Percentiles rank a stretch among this genome's conserved stretches.
phyloP scores from a whole-genome alignment of 2,113 vertebrate species.

The Orthonyx spaldingii region DNA sequence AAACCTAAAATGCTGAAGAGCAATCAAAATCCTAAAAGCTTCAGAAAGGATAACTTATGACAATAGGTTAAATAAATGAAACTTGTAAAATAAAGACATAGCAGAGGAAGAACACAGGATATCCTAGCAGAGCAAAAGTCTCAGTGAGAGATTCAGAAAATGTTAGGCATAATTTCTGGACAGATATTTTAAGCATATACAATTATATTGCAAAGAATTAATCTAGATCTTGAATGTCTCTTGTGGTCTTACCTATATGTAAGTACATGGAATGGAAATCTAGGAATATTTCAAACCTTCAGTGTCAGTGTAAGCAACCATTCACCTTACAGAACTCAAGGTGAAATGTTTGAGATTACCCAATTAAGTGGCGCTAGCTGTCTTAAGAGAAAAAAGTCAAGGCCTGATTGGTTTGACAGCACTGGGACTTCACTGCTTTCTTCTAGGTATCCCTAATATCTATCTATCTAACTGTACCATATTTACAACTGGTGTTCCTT shows the following conservation, averaged over 20 bases:
- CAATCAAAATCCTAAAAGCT: neutral
- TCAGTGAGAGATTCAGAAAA: neutral
- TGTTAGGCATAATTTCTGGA: neutral
- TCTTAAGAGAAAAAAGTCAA: neutral
- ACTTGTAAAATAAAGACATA: neutral
- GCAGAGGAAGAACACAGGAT: neutral
- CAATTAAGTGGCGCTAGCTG: neutral
- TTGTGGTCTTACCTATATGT: neutral
- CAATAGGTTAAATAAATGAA: neutral
- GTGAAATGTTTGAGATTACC: neutral
- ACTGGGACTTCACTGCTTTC: neutral
- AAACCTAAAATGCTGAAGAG: neutral
- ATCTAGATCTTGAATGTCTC: neutral
- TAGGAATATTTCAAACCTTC: neutral
- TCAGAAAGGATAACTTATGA: neutral
- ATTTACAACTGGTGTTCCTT: neutral
- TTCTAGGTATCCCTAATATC: neutral
- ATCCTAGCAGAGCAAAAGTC: neutral
- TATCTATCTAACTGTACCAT: neutral
- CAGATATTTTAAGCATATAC: neutral
- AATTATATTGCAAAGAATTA: neutral
- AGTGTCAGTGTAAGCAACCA: neutral
- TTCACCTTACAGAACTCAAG: neutral
- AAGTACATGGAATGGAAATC: neutral
- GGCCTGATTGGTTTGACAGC: neutral